A percentile compares a stretch with the other conserved stretches of the same genome.
These are phyloP conservation scores for Nephrotoma guestfalica DNA, from an alignment of 2,888 invertebrate genomes.

Conservation along the genomic window DNA sequence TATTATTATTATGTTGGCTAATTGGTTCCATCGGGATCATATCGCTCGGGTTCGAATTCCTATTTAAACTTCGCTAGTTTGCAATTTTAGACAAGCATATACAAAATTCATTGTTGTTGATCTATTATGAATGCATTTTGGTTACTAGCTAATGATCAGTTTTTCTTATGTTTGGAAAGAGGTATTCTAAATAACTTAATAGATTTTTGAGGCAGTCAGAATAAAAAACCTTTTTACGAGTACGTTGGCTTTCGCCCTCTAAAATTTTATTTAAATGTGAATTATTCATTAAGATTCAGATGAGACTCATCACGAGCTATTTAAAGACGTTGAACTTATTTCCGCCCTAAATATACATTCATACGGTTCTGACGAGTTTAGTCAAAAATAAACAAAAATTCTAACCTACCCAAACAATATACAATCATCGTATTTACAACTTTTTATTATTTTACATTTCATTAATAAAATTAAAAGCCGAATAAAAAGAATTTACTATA, in stretches of 20 bases:
- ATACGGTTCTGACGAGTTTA: not conserved
- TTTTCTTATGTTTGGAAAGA: no score
- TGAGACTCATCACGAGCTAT: not conserved
- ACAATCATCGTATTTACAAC: not conserved
- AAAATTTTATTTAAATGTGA: not conserved
- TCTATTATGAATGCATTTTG: no score
- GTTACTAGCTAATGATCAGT: no score
- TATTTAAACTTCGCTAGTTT: no score
- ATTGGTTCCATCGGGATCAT: no score
- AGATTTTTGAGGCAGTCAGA: no score
- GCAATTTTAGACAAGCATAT: no score
- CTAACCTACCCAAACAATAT: not conserved
- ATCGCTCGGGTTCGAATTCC: no score
- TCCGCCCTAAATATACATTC: not conserved
- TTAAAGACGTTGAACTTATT: not conserved
- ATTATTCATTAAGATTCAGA: not conserved
- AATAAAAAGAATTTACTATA: not conserved
- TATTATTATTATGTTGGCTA: no score
- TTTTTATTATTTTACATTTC: not conserved
- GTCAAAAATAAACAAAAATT: not conserved
- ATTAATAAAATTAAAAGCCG: not conserved
- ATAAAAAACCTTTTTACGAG: no score
- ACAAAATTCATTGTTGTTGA: no score
- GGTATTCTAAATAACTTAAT: no score
- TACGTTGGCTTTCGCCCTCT: not conserved